Evolutionary conservation across 92 coral and sea anemone genomes (phyloP), one percentile per base, ranked within the genome.

Genomic region (Parazoanthus darwini): DNA sequence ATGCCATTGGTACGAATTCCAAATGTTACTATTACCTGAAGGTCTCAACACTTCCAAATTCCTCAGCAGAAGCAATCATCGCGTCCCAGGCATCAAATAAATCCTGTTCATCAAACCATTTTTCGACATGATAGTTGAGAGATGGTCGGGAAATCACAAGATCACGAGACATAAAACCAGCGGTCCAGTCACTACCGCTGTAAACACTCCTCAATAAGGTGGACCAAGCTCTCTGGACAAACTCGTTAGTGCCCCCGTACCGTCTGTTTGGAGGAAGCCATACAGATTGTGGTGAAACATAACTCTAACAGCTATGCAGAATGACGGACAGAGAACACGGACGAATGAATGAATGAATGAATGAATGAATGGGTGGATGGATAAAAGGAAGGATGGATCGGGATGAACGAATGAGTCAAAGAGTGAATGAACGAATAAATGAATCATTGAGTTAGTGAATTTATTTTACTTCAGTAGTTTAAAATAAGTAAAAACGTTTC

Each of bases 1-100:
- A 48, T 10, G 11, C 11, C 51, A 48, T 48, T 48, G 51, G 23
- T 33, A 7, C 13, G 33, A 66, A 6, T 10, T 11, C 0, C 35
- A 70, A 70, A 22, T 9, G 9, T 70, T 1, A 23, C 23, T 81
- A 81, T 58, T 83, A 89, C 98, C 96, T 92, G 68, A 93, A 96
- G 14, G 98, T 93, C 38, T 92, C 90, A 37, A 92, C 88, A 8
- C 87, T 16, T 9, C 44, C 74, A 42, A 93, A 86, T 22, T 82
- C 63, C 81, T 91, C 91, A 59, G 96, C 94, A 23, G 90, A 88
- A 20, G 88, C 39, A 70, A 94, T 72, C 89, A 96, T 38, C 13
- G 87, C 87, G 85, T 91, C 96, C 97, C 96, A 96, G 15, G 98
- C 96, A 67, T 90, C 67, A 82, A 88, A 90, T 26, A 96, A 90